Percentiles rank a stretch among this genome's conserved stretches.
phyloP scores from a whole-genome alignment of 2,888 invertebrate genomes.

The Notocelia uddmanniana region DNA sequence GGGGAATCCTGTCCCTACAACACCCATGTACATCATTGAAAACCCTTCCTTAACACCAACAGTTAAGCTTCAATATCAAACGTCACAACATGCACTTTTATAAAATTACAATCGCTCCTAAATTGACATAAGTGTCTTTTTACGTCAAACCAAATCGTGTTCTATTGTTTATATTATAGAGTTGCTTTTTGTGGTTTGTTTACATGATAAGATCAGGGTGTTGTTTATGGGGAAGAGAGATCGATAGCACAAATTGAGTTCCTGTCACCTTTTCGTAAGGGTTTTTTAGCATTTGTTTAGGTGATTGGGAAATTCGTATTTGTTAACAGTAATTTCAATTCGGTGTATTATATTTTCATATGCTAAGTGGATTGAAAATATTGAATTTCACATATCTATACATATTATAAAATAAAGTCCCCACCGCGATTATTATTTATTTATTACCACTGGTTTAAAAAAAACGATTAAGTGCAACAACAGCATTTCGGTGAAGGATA shows the following conservation, averaged over 20 bases:
- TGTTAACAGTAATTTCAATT: constrained; percentile 30
- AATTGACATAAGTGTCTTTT: constrained; percentile 50
- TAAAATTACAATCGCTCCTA: constrained; percentile 35
- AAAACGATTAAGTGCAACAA: too few relatives aligned
- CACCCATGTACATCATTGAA: constrained; percentile 49
- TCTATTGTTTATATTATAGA: constrained; percentile 49
- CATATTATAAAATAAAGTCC: too few relatives aligned
- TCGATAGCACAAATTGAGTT: constrained; percentile 73
- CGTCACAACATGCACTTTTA: constrained; percentile 48
- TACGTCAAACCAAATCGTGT: constrained; percentile 50
- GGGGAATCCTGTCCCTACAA: constrained; percentile 65
- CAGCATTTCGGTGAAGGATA: too few relatives aligned
- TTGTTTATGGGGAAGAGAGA: constrained; percentile 50
- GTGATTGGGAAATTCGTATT: constrained; percentile 33
- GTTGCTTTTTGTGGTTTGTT: constrained; percentile 47
- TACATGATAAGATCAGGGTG: constrained; percentile 22
- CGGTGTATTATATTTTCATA: background rate
- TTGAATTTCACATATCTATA: background rate
- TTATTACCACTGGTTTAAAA: too few relatives aligned
- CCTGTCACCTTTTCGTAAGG: constrained; percentile 63
- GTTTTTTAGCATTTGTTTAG: constrained; percentile 55
- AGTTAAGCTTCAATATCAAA: constrained; percentile 53
- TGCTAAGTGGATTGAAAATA: constrained; percentile 6
- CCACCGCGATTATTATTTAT: too few relatives aligned
- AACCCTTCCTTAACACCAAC: constrained; percentile 54